phyloP scores from a whole-genome alignment of 1,140 invertebrate genomes.

The Paracyclopina nana region DNA sequence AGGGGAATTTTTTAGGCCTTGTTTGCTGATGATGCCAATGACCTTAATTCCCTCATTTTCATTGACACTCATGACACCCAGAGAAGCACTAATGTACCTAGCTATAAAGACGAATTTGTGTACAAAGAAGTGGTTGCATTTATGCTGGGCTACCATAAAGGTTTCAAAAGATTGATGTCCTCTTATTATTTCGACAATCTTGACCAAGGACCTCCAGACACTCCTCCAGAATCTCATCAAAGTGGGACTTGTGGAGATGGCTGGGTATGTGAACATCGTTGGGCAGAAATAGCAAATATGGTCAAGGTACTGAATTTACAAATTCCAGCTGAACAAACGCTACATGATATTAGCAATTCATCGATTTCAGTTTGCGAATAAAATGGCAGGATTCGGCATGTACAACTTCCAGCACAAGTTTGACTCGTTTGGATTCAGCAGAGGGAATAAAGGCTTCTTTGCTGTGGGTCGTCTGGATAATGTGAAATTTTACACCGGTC shows the following conservation, averaged over 20 bases:
- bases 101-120: constrained; percentile 16
- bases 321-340: too few species aligned
- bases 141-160: constrained; percentile 36
- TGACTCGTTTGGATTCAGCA: constrained; percentile 7
- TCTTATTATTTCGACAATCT: constrained; percentile 27
- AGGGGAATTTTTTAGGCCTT: too few species aligned
- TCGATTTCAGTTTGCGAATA: constrained; percentile 9
- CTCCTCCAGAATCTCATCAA: constrained; percentile 38
- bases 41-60: constrained; percentile 27
- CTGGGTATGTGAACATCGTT: constrained; percentile 76
- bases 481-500: constrained; percentile 34
- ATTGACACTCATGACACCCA: constrained; percentile 47
- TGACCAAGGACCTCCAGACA: constrained; percentile 28
- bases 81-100: constrained; percentile 32
- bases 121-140: constrained; percentile 32
- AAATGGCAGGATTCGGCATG: constrained; percentile 7
- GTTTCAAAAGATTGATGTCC: constrained; percentile 35
- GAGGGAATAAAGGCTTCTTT: constrained; percentile 11
- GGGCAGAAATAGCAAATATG: constrained; percentile 52
- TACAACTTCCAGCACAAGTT: constrained; percentile 11
- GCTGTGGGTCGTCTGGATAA: constrained; percentile 3
- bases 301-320: constrained; percentile 27
- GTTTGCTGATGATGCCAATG: too few species aligned
- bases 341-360: neutral
- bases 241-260: constrained; percentile 48